A percentile compares a stretch with the other conserved stretches of the same genome.
phyloP scores from a whole-genome alignment of 2,888 invertebrate genomes.

The Anorthoa munda region DNA sequence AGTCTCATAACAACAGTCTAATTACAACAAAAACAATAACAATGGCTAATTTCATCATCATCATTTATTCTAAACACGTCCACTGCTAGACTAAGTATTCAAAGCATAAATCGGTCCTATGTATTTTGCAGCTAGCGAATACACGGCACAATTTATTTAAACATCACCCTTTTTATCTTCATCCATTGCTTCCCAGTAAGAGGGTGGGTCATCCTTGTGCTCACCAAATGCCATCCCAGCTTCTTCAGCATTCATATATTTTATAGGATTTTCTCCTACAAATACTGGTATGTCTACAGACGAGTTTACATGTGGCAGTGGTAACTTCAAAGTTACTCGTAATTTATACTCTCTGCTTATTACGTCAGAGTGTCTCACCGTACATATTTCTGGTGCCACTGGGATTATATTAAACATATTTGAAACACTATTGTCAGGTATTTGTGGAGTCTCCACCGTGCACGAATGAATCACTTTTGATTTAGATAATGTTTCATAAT shows the following conservation, averaged over 20 bases:
- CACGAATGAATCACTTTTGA: conserved; percentile 18
- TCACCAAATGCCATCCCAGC: background rate
- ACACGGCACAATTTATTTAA: background rate
- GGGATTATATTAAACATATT: conserved; percentile 44
- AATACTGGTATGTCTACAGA: conserved; percentile 49
- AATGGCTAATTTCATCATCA: too few relatives aligned
- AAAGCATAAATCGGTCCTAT: background rate
- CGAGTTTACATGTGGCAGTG: conserved; percentile 49
- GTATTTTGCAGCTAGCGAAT: background rate
- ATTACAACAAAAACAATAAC: too few relatives aligned
- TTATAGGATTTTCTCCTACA: conserved; percentile 38
- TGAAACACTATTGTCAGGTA: conserved; percentile 39
- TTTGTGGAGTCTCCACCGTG: conserved; percentile 32
- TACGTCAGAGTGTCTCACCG: conserved; percentile 48
- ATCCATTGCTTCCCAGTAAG: conserved; percentile 38
- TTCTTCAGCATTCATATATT: conserved; percentile 3
- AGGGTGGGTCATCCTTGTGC: conserved; percentile 12
- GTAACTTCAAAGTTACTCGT: conserved; percentile 47
- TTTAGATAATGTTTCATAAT: background rate
- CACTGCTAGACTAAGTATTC: too few relatives aligned
- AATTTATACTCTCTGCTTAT: conserved; percentile 46
- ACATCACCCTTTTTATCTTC: conserved; percentile 24
- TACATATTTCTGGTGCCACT: conserved; percentile 32
- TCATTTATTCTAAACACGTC: too few relatives aligned
- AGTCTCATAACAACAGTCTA: too few relatives aligned